Evolutionary conservation across 2,113 vertebrate genomes (phyloP), one percentile per base, ranked within the genome.

Genomic region (Laterallus jamaicensis): DNA sequence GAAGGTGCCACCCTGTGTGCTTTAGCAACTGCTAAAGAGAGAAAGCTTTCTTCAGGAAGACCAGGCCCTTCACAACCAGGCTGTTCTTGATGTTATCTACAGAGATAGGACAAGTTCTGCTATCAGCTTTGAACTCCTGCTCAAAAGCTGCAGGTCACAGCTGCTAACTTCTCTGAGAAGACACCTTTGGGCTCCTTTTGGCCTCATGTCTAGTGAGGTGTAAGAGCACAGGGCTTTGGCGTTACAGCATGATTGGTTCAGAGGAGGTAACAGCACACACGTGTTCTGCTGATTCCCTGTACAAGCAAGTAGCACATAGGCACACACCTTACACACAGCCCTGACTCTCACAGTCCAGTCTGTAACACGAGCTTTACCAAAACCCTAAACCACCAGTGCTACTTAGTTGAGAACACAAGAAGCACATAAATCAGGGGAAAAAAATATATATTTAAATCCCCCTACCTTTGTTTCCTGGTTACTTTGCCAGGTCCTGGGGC

Each of bases 221-320:
- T 44, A 29, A 55, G 28, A 81, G 26, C 4, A 0, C 16, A 19
- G 25, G 26, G 29, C 54, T 75, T 91, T 62, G 66, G 12, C 17
- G 83, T 58, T 55, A 19, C 5, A 2, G 7, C 28, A 15, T 16
- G 10, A 5, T 50, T 69, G 73, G 13, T 6, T 77, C 29, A 58
- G 52, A 39, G 0, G 1, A 59, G 25, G 12, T 25, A n/a, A 24
- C 2, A 37, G 12, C 0, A 0, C 1, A 0, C 32, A 22, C 6
- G 20, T 22, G 69, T 82, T 58, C 32, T 73, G 5, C 29, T 5
- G 5, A 24, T 44, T 82, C 17, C 39, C 15, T 12, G 3, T 15
- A 6, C 1, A 1, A 10, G 7, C 22, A 75, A 52, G 31, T 5
- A 80, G 26, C 31, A 47, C 26, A 32, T 32, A 26, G 73, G 21